Conservation (phyloP, 2,888 invertebrate genomes). For the Octonoba sinensis region DNA sequence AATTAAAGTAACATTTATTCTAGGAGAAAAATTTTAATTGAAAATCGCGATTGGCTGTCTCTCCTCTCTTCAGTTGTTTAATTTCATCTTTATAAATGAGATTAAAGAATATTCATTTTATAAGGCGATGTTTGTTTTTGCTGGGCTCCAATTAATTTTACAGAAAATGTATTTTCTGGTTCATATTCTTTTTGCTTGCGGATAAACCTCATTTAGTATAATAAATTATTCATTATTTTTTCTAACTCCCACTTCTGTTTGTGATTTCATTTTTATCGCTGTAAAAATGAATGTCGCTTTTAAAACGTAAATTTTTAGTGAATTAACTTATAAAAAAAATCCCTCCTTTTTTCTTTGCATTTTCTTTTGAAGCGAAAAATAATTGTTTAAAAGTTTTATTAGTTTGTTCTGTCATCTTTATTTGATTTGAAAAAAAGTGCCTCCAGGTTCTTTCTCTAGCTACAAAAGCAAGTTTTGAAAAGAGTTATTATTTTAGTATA, state of each 20-base stretch:
- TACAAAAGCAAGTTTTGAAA: too few relatives aligned
- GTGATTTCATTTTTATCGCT: slow-evolving; percentile 24
- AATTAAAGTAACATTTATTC: slow-evolving; percentile 8
- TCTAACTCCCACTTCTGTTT: slow-evolving; percentile 21
- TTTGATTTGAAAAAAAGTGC: slow-evolving; percentile 14
- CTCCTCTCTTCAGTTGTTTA: slow-evolving; percentile 21
- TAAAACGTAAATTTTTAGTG: not conserved
- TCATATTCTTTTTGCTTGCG: slow-evolving; percentile 16
- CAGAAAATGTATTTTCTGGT: slow-evolving; percentile 34
- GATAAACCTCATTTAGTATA: slow-evolving; percentile 35
- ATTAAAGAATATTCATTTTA: slow-evolving; percentile 46
- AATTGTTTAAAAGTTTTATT: slow-evolving; percentile 49
- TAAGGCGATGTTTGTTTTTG: slow-evolving; percentile 39
- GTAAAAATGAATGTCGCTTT: too few relatives aligned
- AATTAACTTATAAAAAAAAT: not conserved
- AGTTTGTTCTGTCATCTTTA: slow-evolving; percentile 34
- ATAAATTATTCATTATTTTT: slow-evolving; percentile 62
- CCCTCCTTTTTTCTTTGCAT: not conserved
- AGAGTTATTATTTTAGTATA: too few relatives aligned
- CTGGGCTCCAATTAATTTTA: slow-evolving; percentile 50
- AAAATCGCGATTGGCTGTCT: slow-evolving; percentile 43
- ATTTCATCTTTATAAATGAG: slow-evolving; percentile 53
- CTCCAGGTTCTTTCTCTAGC: too few relatives aligned
- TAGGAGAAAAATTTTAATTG: slow-evolving; percentile 47
- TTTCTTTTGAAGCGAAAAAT: slow-evolving; percentile 12